A percentile compares a stretch with the other conserved stretches of the same genome.
These are phyloP conservation scores for Mastomys natalensis DNA, from an alignment of 2,113 vertebrate genomes.

Conservation along the genomic window DNA sequence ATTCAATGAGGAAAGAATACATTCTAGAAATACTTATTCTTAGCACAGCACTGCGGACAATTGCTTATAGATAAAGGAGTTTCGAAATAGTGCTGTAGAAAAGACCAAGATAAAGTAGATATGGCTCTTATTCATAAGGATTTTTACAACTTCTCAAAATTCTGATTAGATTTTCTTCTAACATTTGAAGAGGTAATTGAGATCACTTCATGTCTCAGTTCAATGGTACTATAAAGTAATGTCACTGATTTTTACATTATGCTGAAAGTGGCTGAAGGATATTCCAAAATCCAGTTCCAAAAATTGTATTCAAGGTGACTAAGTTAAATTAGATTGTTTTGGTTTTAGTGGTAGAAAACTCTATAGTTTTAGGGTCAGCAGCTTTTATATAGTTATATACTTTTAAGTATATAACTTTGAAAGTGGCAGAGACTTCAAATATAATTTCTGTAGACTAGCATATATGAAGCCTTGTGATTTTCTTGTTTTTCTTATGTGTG, in stretches of 20 bases:
- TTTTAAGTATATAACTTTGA: not conserved
- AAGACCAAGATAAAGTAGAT: not conserved
- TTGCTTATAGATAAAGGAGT: constrained; percentile 28
- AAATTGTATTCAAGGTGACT: constrained; percentile 1
- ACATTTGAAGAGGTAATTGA: constrained; percentile 47
- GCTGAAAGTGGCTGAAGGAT: not conserved
- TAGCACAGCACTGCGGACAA: not conserved
- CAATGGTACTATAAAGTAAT: constrained; percentile 50
- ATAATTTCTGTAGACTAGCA: not conserved
- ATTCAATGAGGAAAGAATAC: not conserved
- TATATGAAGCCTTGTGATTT: not conserved
- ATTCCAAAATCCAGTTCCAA: not conserved
- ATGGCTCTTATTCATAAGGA: not conserved
- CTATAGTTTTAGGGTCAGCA: not conserved
- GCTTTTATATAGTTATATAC: not conserved
- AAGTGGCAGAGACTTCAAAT: not conserved
- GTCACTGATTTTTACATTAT: not conserved
- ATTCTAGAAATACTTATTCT: not conserved
- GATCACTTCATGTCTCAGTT: constrained; percentile 45
- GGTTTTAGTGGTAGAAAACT: not conserved
- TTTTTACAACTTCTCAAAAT: constrained; percentile 10
- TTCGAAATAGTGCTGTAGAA: not conserved
- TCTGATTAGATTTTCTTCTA: constrained; percentile 53
- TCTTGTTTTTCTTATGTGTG: not conserved
- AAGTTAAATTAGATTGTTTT: not conserved